phyloP scores from a whole-genome alignment of 2,113 vertebrate genomes.

The Monarcha castaneiventris region DNA sequence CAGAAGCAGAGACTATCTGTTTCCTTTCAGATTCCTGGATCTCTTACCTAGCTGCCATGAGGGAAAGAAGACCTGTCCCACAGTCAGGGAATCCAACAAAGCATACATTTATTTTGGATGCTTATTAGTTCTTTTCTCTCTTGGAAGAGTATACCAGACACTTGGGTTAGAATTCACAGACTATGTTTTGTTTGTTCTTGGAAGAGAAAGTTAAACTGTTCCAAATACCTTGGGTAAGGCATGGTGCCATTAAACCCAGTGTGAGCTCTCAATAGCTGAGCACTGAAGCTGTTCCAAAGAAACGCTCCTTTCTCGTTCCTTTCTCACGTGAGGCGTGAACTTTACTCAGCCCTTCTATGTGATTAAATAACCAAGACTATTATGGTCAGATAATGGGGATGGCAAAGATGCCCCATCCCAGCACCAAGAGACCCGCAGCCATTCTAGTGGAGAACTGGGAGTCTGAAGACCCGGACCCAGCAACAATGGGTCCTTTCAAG shows the following conservation, averaged over 20 bases:
- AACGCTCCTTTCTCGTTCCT: neutral
- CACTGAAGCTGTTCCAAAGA: neutral
- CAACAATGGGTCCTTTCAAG: slow-evolving; percentile 65
- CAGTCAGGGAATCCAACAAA: neutral
- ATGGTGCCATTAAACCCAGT: neutral
- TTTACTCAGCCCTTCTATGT: neutral
- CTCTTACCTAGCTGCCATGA: neutral
- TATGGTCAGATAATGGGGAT: slow-evolving; percentile 16
- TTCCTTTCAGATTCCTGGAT: neutral
- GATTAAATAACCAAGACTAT: slow-evolving; percentile 1
- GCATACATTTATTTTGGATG: neutral
- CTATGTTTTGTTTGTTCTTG: neutral
- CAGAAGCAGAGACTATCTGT: neutral
- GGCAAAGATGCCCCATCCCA: slow-evolving; percentile 29
- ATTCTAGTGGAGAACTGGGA: neutral
- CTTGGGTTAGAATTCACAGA: neutral
- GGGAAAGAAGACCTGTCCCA: neutral
- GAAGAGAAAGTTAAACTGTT: slow-evolving; percentile 11
- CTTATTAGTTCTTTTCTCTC: neutral
- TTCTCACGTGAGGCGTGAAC: neutral
- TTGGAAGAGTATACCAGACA: neutral
- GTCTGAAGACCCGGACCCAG: slow-evolving; percentile 30
- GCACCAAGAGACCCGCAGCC: neutral
- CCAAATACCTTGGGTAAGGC: neutral
- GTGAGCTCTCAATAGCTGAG: neutral